Evolutionary conservation across 1,140 invertebrate genomes (phyloP), one percentile per base, ranked within the genome.

Genomic region (Macrostomum lignano): DNA sequence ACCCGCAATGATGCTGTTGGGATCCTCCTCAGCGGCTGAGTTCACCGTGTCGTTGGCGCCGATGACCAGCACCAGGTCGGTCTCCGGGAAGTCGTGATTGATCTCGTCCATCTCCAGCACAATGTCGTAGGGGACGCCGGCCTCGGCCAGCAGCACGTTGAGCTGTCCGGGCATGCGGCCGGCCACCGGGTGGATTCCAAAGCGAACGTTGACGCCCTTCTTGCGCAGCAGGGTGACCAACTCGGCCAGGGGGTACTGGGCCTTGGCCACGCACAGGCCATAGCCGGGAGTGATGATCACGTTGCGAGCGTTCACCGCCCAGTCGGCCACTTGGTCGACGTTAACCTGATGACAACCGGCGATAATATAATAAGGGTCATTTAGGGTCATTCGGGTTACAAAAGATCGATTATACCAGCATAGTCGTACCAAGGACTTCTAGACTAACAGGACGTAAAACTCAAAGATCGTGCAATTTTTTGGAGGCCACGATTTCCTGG

Each of bases 41-140:
- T 84, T 84, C 2, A 82, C 76, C 0, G 76, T 82, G 49, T 84
- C 77, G 52, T 84, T 84, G 14, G 77, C 77, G 39, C 77, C 74
- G 49, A 81, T 79, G 15, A 82, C 75, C 10, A 82, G 55, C 0
- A 72, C 72, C 5, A 84, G 58, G 50, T 82, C 77, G 25, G 75
- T 76, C 30, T 74, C 65, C 2, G 63, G 58, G 57, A 82, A 81
- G 44, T 81, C 75, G 31, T 75, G 67, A 46, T 84, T 84, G 35
- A 84, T 76, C 57, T 82, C 77, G 23, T 84, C 77, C 77, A 84
- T 82, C 62, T 84, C 77, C 21, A 74, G 60, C 0, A 84, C 77
- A 48, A 78, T 68, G 53, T 84, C 77, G 48, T 82, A 82, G 0
- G 75, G 74, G 6, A 84, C 76, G 25, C 76, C 77, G 25, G 77